Evolutionary conservation across 2,888 invertebrate species (phyloP).

Genomic region (Erebia epiphron): DNA sequence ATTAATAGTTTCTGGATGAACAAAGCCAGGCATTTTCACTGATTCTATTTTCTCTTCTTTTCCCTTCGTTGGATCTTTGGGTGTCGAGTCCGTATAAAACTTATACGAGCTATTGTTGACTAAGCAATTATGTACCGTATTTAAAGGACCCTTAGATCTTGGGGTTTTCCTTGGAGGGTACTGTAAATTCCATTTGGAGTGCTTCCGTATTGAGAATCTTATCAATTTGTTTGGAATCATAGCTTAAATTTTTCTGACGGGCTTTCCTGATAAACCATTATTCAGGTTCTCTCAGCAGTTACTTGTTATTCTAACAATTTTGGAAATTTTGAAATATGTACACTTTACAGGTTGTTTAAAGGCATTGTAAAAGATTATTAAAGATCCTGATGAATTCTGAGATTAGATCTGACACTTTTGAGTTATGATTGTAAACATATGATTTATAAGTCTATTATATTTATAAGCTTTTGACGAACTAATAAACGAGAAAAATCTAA

Average conservation of each 20-base stretch:
- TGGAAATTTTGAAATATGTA: no score
- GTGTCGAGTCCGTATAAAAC: constrained; percentile 27
- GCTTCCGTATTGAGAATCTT: neutral
- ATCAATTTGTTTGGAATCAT: constrained; percentile 4
- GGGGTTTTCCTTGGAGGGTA: no score
- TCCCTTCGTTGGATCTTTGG: constrained; percentile 17
- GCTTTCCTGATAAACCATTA: neutral
- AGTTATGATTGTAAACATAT: no score
- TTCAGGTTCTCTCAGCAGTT: neutral
- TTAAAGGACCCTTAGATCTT: neutral
- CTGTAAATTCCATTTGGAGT: neutral
- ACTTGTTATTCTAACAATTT: neutral
- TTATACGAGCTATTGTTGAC: constrained; percentile 27
- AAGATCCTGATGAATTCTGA: no score
- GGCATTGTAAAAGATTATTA: no score
- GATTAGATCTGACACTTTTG: no score
- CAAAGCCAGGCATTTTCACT: constrained; percentile 53
- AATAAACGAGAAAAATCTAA: no score
- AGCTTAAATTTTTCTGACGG: neutral
- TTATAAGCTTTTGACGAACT: no score
- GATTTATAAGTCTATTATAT: no score
- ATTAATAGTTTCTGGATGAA: constrained; percentile 42
- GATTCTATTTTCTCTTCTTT: constrained; percentile 41
- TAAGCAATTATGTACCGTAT: neutral
- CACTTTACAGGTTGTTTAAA: no score